Conservation (phyloP, 2,888 invertebrate genomes). For the Clostera curtula region DNA sequence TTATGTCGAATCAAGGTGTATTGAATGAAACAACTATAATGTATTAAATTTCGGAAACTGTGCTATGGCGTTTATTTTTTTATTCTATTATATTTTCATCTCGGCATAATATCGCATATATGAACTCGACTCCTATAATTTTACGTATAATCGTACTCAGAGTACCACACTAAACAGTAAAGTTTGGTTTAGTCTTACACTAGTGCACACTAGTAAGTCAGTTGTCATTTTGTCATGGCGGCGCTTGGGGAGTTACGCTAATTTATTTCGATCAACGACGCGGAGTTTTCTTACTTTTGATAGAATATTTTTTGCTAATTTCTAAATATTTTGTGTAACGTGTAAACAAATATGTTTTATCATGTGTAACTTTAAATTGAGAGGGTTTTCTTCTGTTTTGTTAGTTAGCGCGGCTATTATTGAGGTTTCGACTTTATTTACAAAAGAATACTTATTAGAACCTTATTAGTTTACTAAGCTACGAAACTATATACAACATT, state of each 20-base stretch:
- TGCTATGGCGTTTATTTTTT: no score
- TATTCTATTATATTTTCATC: no score
- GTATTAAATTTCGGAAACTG: no score
- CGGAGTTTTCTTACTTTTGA: constrained; percentile 39
- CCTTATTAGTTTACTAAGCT: constrained; percentile 32
- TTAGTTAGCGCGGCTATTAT: constrained; percentile 56
- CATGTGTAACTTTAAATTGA: constrained; percentile 34
- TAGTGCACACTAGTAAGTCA: constrained; percentile 13
- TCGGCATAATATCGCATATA: no score
- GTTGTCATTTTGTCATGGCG: constrained; percentile 62
- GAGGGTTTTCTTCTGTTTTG: constrained; percentile 27
- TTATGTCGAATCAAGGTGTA: no score
- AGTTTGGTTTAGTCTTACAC: no score
- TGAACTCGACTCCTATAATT: no score
- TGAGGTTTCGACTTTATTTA: constrained; percentile 46
- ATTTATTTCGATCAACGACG: constrained; percentile 49
- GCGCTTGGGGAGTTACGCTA: constrained; percentile 64
- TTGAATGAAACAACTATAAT: no score
- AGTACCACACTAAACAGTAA: no score
- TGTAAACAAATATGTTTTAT: constrained; percentile 17
- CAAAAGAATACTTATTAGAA: constrained; percentile 47
- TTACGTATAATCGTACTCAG: no score
- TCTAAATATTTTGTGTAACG: constrained; percentile 18
- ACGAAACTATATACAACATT: no score
- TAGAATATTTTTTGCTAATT: constrained; percentile 22